phyloP scores from a whole-genome alignment of 1,140 invertebrate genomes.

The Panonychus citri region DNA sequence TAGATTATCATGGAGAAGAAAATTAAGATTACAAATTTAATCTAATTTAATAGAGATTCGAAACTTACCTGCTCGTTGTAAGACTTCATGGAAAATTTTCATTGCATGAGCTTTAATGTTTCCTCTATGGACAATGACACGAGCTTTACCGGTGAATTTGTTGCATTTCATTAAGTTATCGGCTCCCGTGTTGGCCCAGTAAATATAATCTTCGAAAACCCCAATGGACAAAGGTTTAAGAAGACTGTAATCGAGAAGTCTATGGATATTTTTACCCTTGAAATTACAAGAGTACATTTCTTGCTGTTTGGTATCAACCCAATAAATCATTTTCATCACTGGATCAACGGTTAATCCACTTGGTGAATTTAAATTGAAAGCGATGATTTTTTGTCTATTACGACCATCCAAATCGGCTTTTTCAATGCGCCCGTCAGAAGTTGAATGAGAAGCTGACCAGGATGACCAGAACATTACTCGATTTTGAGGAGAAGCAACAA shows the following conservation, averaged over 20 bases:
- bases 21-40: not conserved
- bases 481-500: conserved; percentile 26
- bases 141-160: conserved; percentile 28
- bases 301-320: conserved; percentile 27
- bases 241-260: not conserved
- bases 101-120: not conserved
- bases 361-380: conserved; percentile 35
- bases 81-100: not conserved
- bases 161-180: conserved; percentile 18
- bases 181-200: conserved; percentile 53
- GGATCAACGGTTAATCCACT: conserved; percentile 40
- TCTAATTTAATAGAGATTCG: not conserved
- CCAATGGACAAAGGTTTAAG: conserved; percentile 38
- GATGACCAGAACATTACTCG: conserved; percentile 64
- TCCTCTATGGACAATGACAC: not conserved
- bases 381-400: conserved; percentile 43
- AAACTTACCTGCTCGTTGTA: not conserved
- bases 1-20: not conserved
- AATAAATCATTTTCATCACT: conserved; percentile 27
- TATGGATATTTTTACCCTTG: conserved; percentile 23
- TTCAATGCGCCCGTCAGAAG: conserved; percentile 29
- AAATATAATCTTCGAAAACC: conserved; percentile 63
- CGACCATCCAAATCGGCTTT: conserved; percentile 61
- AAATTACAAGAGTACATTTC: conserved; percentile 30
- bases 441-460: conserved; percentile 41